phyloP scores from a whole-genome alignment of 2,797 vertebrate genomes.

The Pempheris klunzingeri region DNA sequence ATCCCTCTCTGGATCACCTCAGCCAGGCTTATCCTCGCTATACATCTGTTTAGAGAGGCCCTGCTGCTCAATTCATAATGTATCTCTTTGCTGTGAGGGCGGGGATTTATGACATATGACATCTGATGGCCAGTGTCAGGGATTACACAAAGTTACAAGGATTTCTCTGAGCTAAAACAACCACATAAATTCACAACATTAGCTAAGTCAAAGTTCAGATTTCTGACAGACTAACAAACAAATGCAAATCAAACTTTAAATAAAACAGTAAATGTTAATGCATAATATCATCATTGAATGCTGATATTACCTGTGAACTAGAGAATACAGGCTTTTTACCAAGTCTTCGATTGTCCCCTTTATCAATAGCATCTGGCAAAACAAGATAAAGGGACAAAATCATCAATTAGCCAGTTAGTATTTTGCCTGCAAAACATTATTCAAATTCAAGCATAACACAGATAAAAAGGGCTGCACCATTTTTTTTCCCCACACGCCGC shows the following conservation, averaged over 20 bases:
- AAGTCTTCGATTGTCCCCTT: constrained; percentile 93
- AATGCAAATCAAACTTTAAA: background rate
- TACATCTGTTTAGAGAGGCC: constrained; percentile 46
- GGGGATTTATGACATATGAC: constrained; percentile 51
- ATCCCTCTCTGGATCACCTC: constrained; percentile 45
- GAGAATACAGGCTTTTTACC: constrained; percentile 92
- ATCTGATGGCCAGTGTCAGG: constrained; percentile 27
- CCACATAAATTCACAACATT: constrained; percentile 3
- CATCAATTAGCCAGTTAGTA: background rate
- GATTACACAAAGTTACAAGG: constrained; percentile 42
- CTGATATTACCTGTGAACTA: constrained; percentile 92
- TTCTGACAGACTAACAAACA: no score
- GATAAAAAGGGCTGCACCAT: constrained; percentile 18
- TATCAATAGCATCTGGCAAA: constrained; percentile 93
- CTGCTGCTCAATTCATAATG: constrained; percentile 48
- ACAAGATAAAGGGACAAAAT: constrained; percentile 34
- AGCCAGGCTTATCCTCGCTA: constrained; percentile 46
- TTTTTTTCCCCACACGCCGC: background rate
- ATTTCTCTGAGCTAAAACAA: constrained; percentile 28
- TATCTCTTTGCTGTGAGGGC: constrained; percentile 33
- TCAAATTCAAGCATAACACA: constrained; percentile 17
- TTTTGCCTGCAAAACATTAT: constrained; percentile 11
- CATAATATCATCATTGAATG: background rate
- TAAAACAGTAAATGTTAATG: constrained; percentile 7
- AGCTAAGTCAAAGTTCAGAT: background rate